Conservation (phyloP, 1,140 invertebrate species). For the Lysiphlebus fabarum region DNA sequence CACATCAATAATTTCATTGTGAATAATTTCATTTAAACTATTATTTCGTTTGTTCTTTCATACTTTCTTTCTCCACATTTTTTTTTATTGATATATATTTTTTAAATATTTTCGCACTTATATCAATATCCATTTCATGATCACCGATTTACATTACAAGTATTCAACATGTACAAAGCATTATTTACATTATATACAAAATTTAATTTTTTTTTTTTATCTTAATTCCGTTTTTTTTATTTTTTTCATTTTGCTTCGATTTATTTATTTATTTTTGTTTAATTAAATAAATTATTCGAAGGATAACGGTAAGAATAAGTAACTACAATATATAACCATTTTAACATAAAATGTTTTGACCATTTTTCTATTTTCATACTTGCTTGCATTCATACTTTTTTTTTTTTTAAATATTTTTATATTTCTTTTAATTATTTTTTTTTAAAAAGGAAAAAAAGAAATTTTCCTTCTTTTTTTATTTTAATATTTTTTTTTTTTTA, state of each 20-base stretch:
- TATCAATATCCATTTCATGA: too few species aligned
- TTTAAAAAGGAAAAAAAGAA: constrained; percentile 5
- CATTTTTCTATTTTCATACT: constrained; percentile 1
- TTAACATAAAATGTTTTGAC: constrained; percentile 23
- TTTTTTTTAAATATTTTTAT: constrained; percentile 10
- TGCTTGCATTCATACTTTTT: constrained; percentile 10
- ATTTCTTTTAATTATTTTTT: constrained; percentile 11
- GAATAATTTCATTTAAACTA: not conserved
- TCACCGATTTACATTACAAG: constrained; percentile 50
- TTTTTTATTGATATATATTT: constrained; percentile 28
- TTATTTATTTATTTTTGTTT: constrained; percentile 8
- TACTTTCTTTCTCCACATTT: too few species aligned
- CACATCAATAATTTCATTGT: constrained; percentile 40
- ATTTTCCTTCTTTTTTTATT: constrained; percentile 10
- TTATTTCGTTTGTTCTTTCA: too few species aligned
- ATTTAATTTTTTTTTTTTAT: constrained; percentile 26
- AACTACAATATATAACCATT: constrained; percentile 20
- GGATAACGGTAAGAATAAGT: constrained; percentile 25
- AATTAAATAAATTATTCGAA: constrained; percentile 28
- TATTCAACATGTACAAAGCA: constrained; percentile 56
- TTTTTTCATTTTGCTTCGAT: too few species aligned
- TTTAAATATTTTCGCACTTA: too few species aligned
- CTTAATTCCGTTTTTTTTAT: constrained; percentile 12
- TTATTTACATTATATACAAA: constrained; percentile 55
- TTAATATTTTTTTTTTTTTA: constrained; percentile 7